These are phyloP conservation scores for Lordiphosa mommai DNA, from an alignment of 1,140 invertebrate species.

Conservation along the genomic window DNA sequence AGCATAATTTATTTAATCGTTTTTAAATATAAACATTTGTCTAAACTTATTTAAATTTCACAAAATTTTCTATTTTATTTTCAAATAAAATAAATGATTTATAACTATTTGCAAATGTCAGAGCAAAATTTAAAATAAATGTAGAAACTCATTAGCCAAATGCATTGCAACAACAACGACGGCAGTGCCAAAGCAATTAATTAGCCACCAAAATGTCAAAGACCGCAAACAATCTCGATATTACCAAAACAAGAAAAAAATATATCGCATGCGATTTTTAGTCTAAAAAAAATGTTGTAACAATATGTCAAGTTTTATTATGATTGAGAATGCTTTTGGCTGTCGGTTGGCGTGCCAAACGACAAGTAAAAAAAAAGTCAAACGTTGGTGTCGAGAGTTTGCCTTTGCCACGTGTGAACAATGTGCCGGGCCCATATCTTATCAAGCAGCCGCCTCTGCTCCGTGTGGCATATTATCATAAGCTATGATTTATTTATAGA, in stretches of 20 bases:
- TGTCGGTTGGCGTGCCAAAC: too few relatives aligned
- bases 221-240: conserved; percentile 36
- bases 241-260: neutral
- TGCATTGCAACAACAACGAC: conserved; percentile 19
- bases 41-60: too few relatives aligned
- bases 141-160: conserved; percentile 36
- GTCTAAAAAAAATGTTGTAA: conserved; percentile 10
- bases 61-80: too few relatives aligned
- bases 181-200: conserved; percentile 55
- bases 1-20: too few relatives aligned
- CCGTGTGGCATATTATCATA: conserved; percentile 44
- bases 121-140: neutral
- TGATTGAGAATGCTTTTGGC: conserved; percentile 35
- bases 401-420: conserved; percentile 24
- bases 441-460: conserved; percentile 8
- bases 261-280: conserved; percentile 21
- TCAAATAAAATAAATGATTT: too few relatives aligned
- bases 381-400: conserved; percentile 4
- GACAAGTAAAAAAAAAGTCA: neutral
- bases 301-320: conserved; percentile 32
- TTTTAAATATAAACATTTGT: too few relatives aligned
- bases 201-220: conserved; percentile 34
- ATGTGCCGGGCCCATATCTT: conserved; percentile 20
- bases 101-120: conserved; percentile 5
- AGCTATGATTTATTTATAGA: conserved; percentile 69